Conservation (phyloP, 2,113 vertebrate genomes). For the Dermatemys mawii region DNA sequence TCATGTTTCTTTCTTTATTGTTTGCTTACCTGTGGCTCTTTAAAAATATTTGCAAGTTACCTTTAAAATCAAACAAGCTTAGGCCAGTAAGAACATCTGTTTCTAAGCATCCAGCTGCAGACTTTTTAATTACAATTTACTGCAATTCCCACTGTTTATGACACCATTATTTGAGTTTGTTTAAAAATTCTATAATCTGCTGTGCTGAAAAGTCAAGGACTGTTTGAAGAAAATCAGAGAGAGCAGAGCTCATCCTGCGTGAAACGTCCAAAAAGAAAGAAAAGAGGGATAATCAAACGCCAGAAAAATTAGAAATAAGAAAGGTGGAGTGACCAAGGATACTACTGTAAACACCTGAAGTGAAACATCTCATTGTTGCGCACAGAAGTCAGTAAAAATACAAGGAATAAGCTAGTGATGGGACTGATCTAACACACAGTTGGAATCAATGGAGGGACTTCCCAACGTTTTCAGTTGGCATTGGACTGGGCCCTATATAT, state of each 20-base stretch:
- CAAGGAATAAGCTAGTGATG: neutral
- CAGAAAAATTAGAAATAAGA: neutral
- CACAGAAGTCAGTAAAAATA: neutral
- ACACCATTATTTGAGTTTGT: neutral
- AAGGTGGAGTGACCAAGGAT: neutral
- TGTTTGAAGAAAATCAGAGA: neutral
- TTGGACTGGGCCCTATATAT: neutral
- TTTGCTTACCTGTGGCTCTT: neutral
- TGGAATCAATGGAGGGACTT: neutral
- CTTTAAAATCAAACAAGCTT: neutral
- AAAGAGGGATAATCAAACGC: neutral
- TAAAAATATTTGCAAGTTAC: neutral
- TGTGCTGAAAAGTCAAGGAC: neutral
- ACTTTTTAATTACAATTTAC: neutral
- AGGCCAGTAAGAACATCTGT: neutral
- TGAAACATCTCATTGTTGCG: neutral
- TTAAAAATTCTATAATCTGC: neutral
- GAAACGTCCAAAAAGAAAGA: neutral
- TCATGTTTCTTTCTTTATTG: neutral
- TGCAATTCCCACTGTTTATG: neutral
- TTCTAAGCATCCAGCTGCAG: neutral
- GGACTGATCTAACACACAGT: neutral
- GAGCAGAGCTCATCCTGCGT: neutral
- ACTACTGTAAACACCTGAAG: neutral
- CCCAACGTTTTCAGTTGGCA: neutral